A percentile compares a stretch with the other conserved stretches of the same genome.
Conservation (phyloP, 2,113 vertebrate species). For the Chroicocephalus ridibundus region DNA sequence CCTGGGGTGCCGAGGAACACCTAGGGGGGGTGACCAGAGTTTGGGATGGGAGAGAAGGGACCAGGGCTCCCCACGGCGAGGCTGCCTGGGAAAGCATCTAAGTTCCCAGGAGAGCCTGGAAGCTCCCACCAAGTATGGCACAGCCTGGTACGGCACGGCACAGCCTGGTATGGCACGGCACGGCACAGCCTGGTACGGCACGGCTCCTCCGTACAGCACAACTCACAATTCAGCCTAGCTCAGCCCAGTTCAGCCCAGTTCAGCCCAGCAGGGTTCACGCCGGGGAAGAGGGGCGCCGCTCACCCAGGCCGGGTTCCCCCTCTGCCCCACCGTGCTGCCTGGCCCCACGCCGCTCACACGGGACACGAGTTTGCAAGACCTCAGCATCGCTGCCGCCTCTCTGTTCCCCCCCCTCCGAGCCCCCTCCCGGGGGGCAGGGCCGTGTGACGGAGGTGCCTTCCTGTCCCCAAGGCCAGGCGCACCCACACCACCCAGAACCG, state of each 20-base stretch:
- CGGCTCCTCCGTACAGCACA: neutral
- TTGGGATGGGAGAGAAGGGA: neutral
- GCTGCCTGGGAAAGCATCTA: neutral
- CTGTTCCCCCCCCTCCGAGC: neutral
- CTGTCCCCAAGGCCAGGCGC: neutral
- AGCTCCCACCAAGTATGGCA: neutral
- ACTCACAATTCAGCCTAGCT: neutral
- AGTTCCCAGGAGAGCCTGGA: neutral
- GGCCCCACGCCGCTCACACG: accelerated
- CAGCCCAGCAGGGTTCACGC: neutral
- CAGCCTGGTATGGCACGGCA: neutral
- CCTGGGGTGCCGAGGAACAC: neutral
- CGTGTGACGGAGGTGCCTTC: neutral
- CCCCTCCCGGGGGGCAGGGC: neutral
- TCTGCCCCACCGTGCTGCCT: accelerated
- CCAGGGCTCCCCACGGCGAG: neutral
- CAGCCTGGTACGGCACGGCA: accelerated
- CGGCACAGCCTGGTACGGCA: neutral
- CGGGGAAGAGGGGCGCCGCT: accelerated
- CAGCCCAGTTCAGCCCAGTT: neutral
- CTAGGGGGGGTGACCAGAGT: neutral
- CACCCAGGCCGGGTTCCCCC: neutral
- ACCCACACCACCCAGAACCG: too few species aligned
- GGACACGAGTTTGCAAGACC: neutral
- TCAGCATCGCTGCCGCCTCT: neutral